Percentiles rank a stretch among this genome's conserved stretches.
phyloP scores from a whole-genome alignment of 1,140 invertebrate genomes.

The Littorina saxatilis region DNA sequence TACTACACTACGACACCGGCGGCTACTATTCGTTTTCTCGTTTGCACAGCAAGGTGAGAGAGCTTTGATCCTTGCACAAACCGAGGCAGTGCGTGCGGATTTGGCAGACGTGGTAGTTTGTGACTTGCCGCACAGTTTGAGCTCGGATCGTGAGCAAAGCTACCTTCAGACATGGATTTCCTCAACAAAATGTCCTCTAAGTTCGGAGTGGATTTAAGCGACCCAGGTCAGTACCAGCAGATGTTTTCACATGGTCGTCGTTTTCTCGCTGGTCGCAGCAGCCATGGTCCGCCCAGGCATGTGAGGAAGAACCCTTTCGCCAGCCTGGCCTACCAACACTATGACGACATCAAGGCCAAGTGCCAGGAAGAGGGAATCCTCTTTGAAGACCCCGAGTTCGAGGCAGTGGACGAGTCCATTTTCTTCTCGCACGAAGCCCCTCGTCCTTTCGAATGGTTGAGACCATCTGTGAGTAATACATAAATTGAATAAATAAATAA shows the following conservation, averaged over 20 bases:
- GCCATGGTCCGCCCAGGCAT: neutral
- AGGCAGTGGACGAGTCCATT: slow-evolving; percentile 63
- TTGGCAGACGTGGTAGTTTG: no score
- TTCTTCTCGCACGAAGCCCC: slow-evolving; percentile 67
- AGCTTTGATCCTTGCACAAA: no score
- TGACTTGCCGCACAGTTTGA: no score
- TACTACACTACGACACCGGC: no score
- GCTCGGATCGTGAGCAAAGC: no score
- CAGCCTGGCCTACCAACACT: slow-evolving; percentile 62
- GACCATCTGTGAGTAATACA: slow-evolving; percentile 70
- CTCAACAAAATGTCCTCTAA: neutral
- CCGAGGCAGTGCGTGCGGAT: no score
- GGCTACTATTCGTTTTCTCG: no score
- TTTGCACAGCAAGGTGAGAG: no score
- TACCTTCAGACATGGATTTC: slow-evolving; percentile 8
- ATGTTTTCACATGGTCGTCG: neutral
- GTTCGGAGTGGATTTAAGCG: slow-evolving; percentile 13
- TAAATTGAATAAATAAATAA: no score
- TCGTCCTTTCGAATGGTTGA: slow-evolving; percentile 70
- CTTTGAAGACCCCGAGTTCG: slow-evolving; percentile 74
- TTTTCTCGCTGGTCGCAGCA: neutral
- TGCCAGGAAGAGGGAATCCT: slow-evolving; percentile 65
- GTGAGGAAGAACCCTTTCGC: slow-evolving; percentile 65
- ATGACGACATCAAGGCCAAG: slow-evolving; percentile 64
- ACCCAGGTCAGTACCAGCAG: neutral